Evolutionary conservation across 2,113 vertebrate genomes (phyloP).

Genomic region (Gallinago media): DNA sequence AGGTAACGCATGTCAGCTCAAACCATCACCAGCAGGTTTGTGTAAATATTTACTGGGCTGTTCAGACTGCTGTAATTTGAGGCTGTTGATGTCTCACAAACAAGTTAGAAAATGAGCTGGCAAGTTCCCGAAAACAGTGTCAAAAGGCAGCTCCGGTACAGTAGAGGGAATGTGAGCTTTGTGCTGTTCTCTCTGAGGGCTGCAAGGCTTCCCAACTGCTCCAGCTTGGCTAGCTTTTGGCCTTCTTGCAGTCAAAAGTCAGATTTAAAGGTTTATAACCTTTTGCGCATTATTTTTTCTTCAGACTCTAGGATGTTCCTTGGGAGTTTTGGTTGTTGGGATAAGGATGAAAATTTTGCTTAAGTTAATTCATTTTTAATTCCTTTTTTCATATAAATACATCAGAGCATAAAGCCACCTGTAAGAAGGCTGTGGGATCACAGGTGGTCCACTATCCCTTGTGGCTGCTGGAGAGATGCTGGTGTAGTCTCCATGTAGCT

Average conservation of each 20-base stretch:
- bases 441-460: background rate
- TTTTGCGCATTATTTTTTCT: background rate
- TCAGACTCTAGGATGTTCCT: background rate
- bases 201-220: background rate
- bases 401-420: background rate
- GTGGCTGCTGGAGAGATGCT: background rate
- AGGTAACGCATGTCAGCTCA: constrained; percentile 49
- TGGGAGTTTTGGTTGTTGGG: background rate
- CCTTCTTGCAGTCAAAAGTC: background rate
- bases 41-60: constrained; percentile 73
- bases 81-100: constrained; percentile 65
- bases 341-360: background rate
- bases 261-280: background rate
- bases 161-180: constrained; percentile 22
- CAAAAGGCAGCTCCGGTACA: constrained; percentile 40
- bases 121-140: constrained; percentile 59
- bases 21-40: constrained; percentile 67
- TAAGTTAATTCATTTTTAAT: background rate
- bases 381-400: background rate
- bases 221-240: background rate
- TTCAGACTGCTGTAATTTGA: constrained; percentile 57
- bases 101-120: constrained; percentile 64
- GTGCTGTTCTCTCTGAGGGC: background rate
- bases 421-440: background rate
- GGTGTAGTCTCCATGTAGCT: background rate